Conservation (phyloP, 1,140 invertebrate species). For the Octopus sinensis region DNA sequence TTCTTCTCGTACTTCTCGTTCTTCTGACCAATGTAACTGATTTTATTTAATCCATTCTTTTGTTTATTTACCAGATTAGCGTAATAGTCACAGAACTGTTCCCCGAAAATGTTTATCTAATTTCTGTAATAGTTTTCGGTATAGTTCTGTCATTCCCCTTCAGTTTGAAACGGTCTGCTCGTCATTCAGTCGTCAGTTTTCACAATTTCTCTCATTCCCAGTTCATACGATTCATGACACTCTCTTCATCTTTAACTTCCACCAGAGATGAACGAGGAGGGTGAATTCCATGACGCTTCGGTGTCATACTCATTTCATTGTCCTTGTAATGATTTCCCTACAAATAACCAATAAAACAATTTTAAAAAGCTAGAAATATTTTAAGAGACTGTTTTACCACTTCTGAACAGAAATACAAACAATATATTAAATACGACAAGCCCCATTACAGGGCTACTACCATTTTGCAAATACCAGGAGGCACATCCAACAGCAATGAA, state of each 20-base stretch:
- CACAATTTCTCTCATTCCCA: neutral
- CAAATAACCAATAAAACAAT: neutral
- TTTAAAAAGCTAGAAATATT: neutral
- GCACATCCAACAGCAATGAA: neutral
- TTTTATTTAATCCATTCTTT: neutral
- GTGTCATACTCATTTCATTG: neutral
- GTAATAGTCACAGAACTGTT: neutral
- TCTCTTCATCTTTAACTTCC: neutral
- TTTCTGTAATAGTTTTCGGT: neutral
- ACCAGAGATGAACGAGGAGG: neutral
- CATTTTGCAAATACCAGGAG: neutral
- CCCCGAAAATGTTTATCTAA: too few relatives aligned
- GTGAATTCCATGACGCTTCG: neutral
- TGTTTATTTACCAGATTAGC: neutral
- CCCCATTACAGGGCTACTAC: neutral
- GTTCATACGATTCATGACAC: neutral
- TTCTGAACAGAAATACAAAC: neutral
- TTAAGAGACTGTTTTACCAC: neutral
- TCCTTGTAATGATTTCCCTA: conserved; percentile 6
- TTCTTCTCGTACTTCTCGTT: neutral
- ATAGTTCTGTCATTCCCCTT: neutral
- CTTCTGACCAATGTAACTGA: neutral
- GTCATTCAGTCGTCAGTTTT: neutral
- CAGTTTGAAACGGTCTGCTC: neutral
- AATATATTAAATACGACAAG: neutral